Base-by-base conservation (phyloP, 2,888 invertebrate species). In the Microplitis deprimator region DNA sequence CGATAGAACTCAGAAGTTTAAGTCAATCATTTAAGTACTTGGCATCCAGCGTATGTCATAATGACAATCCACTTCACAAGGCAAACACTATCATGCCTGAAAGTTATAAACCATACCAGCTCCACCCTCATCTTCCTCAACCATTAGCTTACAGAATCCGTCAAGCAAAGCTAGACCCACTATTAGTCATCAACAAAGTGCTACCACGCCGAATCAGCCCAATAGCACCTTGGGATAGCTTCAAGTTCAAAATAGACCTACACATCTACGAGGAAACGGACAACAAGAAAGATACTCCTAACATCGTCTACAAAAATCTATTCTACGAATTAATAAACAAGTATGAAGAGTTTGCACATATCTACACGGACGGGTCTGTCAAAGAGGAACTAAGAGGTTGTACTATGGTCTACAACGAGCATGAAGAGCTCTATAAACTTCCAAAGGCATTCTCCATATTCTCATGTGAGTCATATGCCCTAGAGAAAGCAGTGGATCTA, bases 1-100 rank as follows among this genome's bases (percentile, higher is more conserved):
- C 79, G 0, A 62, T 81, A 5, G 40, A 77, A n/a, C 13, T 62
- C 13, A 68, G 77, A 70, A 38, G 74, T 41, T 7, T 41, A 6
- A 41, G 41, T 10, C 41, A 41, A 41, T 41, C 41, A 41, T 10
- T 41, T 41, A 41, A 41, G 1, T 41, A 41, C 10, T 10, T 41
- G 41, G 41, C 41, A 41, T 41, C 41, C 41, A 41, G 41, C 10
- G 41, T 41, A 41, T 6, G 41, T 6, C 41, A 41, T 5, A 41
- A 41, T 10, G 10, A 41, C 41, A 41, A 41, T 41, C 41, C 20
- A 20, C 20, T 41, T 2, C 41, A 64, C 73, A 29, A 39, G 29
- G 39, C 39, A 73, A 16, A 41, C 64, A 40, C 61, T 61, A 64
- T 13, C 73, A 38, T 20, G 38, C 38, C 73, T 64, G 5, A 64